Conservation (phyloP, 2,797 vertebrate genomes). For the Macropus fuliginosus region DNA sequence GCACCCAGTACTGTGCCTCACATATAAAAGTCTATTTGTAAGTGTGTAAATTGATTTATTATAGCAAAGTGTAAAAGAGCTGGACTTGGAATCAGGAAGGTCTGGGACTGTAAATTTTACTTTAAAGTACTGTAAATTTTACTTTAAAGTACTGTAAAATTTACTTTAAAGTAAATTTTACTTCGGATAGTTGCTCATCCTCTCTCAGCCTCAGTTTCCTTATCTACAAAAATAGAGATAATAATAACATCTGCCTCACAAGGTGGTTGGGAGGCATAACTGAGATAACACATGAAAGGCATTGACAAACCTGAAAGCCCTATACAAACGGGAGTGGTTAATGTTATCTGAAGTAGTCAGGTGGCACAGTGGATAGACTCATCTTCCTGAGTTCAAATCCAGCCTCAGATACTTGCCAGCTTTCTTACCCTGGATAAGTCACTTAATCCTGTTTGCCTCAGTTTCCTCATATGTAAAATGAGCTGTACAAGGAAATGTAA, state of each 20-base stretch:
- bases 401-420: neutral
- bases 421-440: neutral
- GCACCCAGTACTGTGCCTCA: neutral
- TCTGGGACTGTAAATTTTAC: neutral
- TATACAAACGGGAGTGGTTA: neutral
- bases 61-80: neutral
- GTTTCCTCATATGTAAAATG: neutral
- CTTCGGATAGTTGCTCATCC: neutral
- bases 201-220: neutral
- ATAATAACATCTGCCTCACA: neutral
- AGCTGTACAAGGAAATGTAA: neutral
- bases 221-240: neutral
- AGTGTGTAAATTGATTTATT: neutral
- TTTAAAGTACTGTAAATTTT: too few species aligned
- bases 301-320: neutral
- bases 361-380: neutral
- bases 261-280: neutral
- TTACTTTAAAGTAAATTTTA: too few species aligned
- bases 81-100: neutral
- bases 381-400: neutral
- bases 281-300: neutral
- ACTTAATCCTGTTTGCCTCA: neutral
- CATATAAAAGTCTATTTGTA: neutral
- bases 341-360: neutral
- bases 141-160: too few species aligned